These are phyloP conservation scores for Platyrinchus mystaceus DNA, from an alignment of 2,797 vertebrate species.

Conservation along the genomic window DNA sequence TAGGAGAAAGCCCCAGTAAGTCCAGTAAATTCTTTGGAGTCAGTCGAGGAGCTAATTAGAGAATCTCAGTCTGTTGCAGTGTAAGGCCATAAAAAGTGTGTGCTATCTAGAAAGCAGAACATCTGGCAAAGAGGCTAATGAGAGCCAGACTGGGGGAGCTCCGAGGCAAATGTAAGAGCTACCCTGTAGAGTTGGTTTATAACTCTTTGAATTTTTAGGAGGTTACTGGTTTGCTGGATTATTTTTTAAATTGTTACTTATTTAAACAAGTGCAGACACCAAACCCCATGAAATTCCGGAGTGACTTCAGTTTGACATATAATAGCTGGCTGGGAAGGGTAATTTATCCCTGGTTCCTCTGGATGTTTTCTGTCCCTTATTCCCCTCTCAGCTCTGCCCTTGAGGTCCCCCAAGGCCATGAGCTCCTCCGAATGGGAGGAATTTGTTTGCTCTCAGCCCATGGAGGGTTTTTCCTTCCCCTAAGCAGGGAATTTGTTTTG, in stretches of 20 bases:
- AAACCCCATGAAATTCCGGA: not conserved
- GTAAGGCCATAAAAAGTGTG: not conserved
- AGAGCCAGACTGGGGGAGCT: conserved; percentile 24
- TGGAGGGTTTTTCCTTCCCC: not conserved
- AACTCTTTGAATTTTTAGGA: not conserved
- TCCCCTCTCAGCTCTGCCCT: not conserved
- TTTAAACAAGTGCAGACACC: not conserved
- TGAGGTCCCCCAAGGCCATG: not conserved
- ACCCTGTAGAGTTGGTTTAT: not conserved
- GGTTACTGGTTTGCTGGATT: not conserved
- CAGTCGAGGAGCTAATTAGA: not conserved
- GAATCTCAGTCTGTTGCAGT: not conserved
- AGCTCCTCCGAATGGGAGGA: not conserved
- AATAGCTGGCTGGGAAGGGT: not conserved
- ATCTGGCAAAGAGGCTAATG: conserved; percentile 25
- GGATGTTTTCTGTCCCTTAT: not conserved
- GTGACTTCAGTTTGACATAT: not conserved
- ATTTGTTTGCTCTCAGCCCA: not conserved
- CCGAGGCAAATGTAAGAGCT: not conserved
- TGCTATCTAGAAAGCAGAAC: conserved; percentile 23
- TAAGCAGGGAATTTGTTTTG: not conserved
- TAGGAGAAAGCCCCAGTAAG: not conserved
- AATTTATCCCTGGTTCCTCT: not conserved
- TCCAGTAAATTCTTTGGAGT: not conserved
- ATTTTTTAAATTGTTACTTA: not conserved